Base-by-base conservation (phyloP, 37 sponge, comb jelly and placozoan species). In the Halichondria panicea region DNA sequence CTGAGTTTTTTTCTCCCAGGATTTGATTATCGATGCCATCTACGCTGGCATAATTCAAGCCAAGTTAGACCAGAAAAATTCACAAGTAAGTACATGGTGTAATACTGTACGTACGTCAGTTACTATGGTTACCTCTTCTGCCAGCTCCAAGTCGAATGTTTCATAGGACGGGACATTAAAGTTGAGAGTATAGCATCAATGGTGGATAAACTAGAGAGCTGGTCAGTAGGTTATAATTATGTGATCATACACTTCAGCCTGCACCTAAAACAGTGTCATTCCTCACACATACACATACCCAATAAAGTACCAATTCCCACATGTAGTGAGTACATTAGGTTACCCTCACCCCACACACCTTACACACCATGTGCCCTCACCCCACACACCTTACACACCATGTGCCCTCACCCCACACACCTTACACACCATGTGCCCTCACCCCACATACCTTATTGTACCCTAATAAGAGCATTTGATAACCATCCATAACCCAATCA, bases 11-110 rank as follows among this genome's bases (percentile, higher is more conserved):
- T 13, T 66, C 27, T 19, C 54, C 46, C 27, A 91, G 84, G 96
- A 95, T 73, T 62, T 89, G 28, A 86, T 95, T 19, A 95, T 95
- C 61, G 90, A 95, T 40, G 93, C 96, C 1, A 84, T 92, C 33
- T 95, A 95, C 70, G 83, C 84, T 1, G 90, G 84, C 7, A 74
- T 95, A 27, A 93, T 93, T 68, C 72, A 77, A 25, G 94, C 91
- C 2, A 92, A 90, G 72, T 48, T 93, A 60, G 91, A 93, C 63
- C 94, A 93, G 68, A 72, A 75, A 59, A 87, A 91, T 21, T 24
- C 63, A 15, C 66, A 68, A 58, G 92, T 91, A 50, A 74, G 76
- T 31, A 6, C 6, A 35, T 60, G 27, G 4, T 76, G 38, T 4
- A 43, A 39, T 79, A 15, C 5, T 37, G 66, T 28, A 8, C 8